Percentiles rank a stretch among this genome's conserved stretches.
Evolutionary conservation across 2,888 invertebrate species (phyloP).

Genomic region (Sphaeridia pumilis): DNA sequence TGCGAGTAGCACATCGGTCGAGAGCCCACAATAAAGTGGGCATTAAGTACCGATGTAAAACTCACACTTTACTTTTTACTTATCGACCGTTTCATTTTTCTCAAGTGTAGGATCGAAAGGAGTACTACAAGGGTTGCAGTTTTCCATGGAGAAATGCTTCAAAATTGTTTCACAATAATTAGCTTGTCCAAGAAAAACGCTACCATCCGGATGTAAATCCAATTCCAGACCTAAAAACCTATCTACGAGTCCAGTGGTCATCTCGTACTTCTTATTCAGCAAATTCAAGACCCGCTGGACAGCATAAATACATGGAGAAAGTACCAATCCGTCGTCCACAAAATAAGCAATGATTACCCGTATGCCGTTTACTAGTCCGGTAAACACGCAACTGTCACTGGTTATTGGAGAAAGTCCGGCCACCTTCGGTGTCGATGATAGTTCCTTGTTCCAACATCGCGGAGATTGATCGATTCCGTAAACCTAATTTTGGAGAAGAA

Average conservation of each 20-base stretch:
- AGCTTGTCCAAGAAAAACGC: not conserved
- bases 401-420: slow-evolving; percentile 9
- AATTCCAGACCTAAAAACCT: not conserved
- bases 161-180: not conserved
- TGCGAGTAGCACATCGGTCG: too few species aligned
- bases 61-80: too few species aligned
- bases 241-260: not conserved
- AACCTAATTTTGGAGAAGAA: slow-evolving; percentile 18
- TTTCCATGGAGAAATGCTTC: not conserved
- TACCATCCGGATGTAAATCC: not conserved
- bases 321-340: slow-evolving; percentile 27
- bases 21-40: too few species aligned
- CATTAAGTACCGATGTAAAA: too few species aligned
- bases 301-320: not conserved
- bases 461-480: slow-evolving; percentile 33
- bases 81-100: too few species aligned
- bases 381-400: slow-evolving; percentile 19
- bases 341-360: slow-evolving; percentile 20
- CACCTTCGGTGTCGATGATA: not conserved
- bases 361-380: not conserved
- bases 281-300: not conserved
- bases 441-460: slow-evolving; percentile 21
- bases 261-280: not conserved
- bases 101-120: too few species aligned
- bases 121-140: not conserved